Evolutionary conservation across 2,888 invertebrate species (phyloP).

Genomic region (Scaptodrosophila latifasciaeformis): DNA sequence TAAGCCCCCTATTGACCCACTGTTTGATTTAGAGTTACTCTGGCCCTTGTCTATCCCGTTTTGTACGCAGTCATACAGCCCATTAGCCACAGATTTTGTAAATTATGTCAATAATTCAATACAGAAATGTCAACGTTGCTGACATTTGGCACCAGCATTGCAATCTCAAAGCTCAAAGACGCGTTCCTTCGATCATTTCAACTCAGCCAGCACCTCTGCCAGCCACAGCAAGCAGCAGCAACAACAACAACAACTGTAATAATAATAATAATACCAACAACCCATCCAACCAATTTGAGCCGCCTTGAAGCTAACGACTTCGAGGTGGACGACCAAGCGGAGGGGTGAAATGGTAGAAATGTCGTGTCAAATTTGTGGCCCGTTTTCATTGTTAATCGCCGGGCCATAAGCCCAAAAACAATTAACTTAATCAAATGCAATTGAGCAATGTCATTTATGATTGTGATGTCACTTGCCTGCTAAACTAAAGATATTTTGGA

Average conservation of each 20-base stretch:
- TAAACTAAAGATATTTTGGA: background rate
- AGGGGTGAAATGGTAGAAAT: too few relatives aligned
- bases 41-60: too few relatives aligned
- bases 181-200: background rate
- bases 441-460: constrained; percentile 67
- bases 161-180: background rate
- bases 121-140: constrained; percentile 54
- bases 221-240: too few relatives aligned
- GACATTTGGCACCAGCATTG: constrained; percentile 41
- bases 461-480: constrained; percentile 46
- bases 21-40: too few relatives aligned
- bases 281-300: constrained; percentile 12
- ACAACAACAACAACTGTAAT: too few relatives aligned
- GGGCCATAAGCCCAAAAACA: constrained; percentile 59
- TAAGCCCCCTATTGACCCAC: background rate
- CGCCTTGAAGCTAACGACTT: constrained; percentile 36
- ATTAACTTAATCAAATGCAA: constrained; percentile 66
- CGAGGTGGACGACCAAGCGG: too few relatives aligned
- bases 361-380: constrained; percentile 54
- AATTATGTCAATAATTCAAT: constrained; percentile 67
- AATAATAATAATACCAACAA: too few relatives aligned
- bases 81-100: constrained; percentile 67
- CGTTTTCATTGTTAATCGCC: constrained; percentile 56
- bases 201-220: background rate
- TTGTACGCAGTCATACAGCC: constrained; percentile 48